Evolutionary conservation across 2,113 vertebrate species (phyloP).

Genomic region (Sialia sialis): DNA sequence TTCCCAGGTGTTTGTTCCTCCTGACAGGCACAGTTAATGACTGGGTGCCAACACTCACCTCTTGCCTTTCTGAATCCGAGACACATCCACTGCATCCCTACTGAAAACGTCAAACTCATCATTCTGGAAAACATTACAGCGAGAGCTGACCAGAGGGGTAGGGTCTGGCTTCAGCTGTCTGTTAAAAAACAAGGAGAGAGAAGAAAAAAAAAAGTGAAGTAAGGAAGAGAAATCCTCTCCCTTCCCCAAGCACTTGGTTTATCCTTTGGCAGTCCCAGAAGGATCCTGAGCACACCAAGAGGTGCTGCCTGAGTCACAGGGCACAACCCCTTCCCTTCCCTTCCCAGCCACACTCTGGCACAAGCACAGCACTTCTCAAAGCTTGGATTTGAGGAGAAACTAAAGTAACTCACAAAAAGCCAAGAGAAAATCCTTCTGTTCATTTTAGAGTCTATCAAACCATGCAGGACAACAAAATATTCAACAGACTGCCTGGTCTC

Average conservation of each 20-base stretch:
- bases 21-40: neutral
- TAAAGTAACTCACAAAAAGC: neutral
- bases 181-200: neutral
- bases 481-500: neutral
- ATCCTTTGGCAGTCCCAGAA: neutral
- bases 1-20: neutral
- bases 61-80: slow-evolving; percentile 89
- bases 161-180: slow-evolving; percentile 79
- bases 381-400: neutral
- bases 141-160: slow-evolving; percentile 73
- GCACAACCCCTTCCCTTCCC: neutral
- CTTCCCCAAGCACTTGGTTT: neutral
- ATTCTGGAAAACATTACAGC: slow-evolving; percentile 87
- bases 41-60: slow-evolving; percentile 70
- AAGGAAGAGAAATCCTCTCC: neutral
- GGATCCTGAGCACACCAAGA: fast-evolving
- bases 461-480: neutral
- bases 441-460: neutral
- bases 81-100: slow-evolving; percentile 87
- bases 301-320: neutral
- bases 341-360: neutral
- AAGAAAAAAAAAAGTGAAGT: neutral
- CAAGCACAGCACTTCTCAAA: neutral
- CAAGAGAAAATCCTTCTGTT: neutral
- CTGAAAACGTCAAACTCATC: slow-evolving; percentile 96